Evolutionary conservation across 1,140 invertebrate species (phyloP).

Genomic region (Apis florea): DNA sequence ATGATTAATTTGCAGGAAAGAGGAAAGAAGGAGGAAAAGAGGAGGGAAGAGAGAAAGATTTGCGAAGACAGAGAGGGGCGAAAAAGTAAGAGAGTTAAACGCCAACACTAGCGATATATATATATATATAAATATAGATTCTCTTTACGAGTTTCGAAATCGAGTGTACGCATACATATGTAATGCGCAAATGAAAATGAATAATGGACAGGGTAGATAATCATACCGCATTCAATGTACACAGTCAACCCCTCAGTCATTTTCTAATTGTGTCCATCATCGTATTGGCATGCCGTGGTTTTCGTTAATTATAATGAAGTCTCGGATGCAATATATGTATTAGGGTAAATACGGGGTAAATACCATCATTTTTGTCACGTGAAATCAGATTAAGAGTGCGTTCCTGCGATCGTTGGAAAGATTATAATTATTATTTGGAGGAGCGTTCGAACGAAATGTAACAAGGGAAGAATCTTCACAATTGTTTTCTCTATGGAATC

Average conservation of each 20-base stretch:
- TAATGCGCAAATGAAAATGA: constrained; percentile 54
- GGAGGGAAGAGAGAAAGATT: background rate
- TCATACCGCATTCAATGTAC: constrained; percentile 30
- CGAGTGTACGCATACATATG: background rate
- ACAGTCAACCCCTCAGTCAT: constrained; percentile 15
- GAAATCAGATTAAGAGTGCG: background rate
- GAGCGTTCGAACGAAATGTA: constrained; percentile 9
- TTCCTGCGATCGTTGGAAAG: background rate
- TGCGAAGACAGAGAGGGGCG: background rate
- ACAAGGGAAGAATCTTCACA: too few relatives aligned
- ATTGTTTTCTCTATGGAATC: background rate
- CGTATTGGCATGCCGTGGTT: constrained; percentile 32
- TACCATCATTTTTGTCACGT: constrained; percentile 20
- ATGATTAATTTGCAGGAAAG: too few relatives aligned
- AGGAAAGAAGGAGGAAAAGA: too few relatives aligned
- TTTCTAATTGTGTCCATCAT: constrained; percentile 60
- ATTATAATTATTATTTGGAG: constrained; percentile 3
- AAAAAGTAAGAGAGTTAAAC: constrained; percentile 5
- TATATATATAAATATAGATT: constrained; percentile 63
- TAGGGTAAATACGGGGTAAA: constrained; percentile 2
- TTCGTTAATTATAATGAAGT: constrained; percentile 53
- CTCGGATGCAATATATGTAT: background rate
- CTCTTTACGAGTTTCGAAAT: constrained; percentile 56
- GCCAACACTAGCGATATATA: constrained; percentile 53
- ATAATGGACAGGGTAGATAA: constrained; percentile 53